These are phyloP conservation scores for Prietella phreatophila DNA, from an alignment of 2,113 vertebrate species.

Conservation along the genomic window DNA sequence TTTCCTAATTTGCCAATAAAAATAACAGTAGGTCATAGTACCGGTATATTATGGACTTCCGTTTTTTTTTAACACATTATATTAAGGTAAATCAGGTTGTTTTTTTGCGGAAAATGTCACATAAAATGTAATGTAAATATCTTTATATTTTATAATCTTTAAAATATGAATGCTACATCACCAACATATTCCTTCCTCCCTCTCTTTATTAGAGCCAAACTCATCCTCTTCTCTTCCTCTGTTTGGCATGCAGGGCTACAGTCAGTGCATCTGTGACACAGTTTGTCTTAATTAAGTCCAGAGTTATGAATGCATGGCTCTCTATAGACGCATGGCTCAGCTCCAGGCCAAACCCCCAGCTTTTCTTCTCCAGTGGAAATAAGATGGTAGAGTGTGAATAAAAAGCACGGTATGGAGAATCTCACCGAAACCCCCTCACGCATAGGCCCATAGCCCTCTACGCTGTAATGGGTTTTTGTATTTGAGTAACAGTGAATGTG, in stretches of 20 bases:
- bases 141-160: not conserved
- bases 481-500: slow-evolving; percentile 26
- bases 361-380: not conserved
- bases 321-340: slow-evolving; percentile 17
- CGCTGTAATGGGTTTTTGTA: slow-evolving; percentile 9
- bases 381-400: slow-evolving; percentile 27
- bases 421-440: not conserved
- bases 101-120: not conserved
- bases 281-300: slow-evolving; percentile 35
- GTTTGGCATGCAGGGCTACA: not conserved
- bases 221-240: not conserved
- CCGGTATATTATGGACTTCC: no score
- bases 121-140: not conserved
- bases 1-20: not conserved
- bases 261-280: slow-evolving; percentile 6
- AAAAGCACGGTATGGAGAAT: slow-evolving; percentile 1
- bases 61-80: not conserved
- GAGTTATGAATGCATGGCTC: not conserved
- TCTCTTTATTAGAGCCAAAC: not conserved
- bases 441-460: slow-evolving; percentile 3
- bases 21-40: not conserved
- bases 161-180: not conserved
- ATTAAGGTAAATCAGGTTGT: not conserved
- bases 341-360: slow-evolving; percentile 2
- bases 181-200: not conserved